phyloP scores from a whole-genome alignment of 2,113 vertebrate genomes.

The Erinaceus europaeus region DNA sequence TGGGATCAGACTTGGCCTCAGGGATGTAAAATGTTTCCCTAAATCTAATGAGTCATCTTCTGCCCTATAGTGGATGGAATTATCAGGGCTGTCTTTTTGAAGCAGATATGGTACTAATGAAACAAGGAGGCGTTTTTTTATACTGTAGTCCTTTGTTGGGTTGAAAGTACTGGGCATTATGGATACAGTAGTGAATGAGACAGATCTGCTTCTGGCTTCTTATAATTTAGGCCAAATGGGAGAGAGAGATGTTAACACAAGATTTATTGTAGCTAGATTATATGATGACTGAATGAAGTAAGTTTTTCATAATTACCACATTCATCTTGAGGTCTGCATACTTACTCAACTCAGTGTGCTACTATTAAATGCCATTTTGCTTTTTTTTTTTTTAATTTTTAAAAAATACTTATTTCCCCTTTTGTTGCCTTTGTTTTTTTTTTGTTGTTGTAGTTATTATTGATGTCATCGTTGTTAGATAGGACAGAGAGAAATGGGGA shows the following conservation, averaged over 20 bases:
- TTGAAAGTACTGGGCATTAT: neutral
- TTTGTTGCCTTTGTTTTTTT: too few species aligned
- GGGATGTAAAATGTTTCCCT: too few species aligned
- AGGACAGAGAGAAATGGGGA: too few species aligned
- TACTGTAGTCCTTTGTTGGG: neutral
- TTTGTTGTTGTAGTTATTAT: too few species aligned
- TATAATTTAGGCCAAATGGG: neutral
- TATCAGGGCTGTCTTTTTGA: neutral
- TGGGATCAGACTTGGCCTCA: too few species aligned
- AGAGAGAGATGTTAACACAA: neutral
- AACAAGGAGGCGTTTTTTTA: neutral
- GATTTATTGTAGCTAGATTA: neutral
- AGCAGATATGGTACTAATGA: neutral
- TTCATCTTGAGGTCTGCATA: neutral
- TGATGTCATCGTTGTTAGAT: too few species aligned
- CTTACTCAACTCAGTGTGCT: neutral
- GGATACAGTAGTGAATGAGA: neutral
- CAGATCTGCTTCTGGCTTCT: neutral
- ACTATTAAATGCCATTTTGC: conserved; percentile 4
- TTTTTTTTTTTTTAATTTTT: too few species aligned
- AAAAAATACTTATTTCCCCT: too few species aligned
- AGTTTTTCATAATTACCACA: neutral
- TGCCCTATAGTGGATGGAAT: too few species aligned
- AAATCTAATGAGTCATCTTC: too few species aligned
- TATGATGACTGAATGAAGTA: neutral